These are phyloP conservation scores for Sander lucioperca DNA, from an alignment of 2,113 vertebrate genomes.

Conservation along the genomic window DNA sequence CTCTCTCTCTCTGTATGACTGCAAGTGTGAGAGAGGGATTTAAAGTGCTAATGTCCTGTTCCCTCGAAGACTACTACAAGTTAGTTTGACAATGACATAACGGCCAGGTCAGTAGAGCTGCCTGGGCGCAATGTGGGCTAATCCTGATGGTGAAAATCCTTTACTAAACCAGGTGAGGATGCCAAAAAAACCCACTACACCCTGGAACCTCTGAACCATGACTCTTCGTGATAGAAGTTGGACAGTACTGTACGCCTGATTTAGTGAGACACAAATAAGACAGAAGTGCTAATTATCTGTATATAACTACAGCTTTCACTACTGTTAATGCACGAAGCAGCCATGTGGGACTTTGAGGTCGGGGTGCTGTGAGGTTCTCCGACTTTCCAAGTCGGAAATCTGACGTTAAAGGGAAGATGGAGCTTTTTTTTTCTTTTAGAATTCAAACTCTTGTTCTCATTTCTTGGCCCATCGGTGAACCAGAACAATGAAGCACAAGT, in stretches of 20 bases:
- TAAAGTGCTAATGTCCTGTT: slow-evolving; percentile 34
- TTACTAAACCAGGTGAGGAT: slow-evolving; percentile 4
- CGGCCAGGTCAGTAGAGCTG: slow-evolving; percentile 25
- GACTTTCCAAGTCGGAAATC: no score
- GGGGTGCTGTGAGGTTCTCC: no score
- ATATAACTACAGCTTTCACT: no score
- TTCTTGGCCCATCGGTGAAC: not conserved
- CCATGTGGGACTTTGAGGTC: no score
- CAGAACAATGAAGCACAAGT: not conserved
- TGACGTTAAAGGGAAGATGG: not conserved
- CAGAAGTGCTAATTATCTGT: no score
- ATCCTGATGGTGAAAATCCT: slow-evolving; percentile 25
- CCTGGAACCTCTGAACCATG: not conserved
- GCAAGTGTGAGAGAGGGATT: slow-evolving; percentile 16
- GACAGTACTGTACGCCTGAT: no score
- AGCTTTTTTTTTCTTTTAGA: not conserved
- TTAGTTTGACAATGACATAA: slow-evolving; percentile 71
- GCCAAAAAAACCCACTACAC: not conserved
- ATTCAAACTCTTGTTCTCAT: not conserved
- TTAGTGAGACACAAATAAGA: no score
- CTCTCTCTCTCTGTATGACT: slow-evolving; percentile 20
- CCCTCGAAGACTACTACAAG: slow-evolving; percentile 32
- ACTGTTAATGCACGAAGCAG: no score
- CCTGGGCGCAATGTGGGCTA: slow-evolving; percentile 39
- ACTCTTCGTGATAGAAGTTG: no score